Evolutionary conservation across 2,888 invertebrate genomes (phyloP), one percentile per base, ranked within the genome.

Genomic region (Chymomyza fuscimana): DNA sequence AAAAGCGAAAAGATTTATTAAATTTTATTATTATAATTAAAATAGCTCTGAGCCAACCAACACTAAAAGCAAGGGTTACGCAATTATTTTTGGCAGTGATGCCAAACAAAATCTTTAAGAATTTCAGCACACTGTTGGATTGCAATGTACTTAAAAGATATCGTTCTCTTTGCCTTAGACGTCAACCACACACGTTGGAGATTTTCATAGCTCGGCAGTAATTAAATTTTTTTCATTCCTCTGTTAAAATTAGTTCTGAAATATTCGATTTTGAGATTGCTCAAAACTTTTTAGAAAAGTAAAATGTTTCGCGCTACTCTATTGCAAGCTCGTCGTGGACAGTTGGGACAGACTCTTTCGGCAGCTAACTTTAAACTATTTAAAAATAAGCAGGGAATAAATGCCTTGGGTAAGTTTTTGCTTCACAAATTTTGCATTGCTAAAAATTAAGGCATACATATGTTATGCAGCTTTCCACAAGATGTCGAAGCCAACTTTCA

Each of bases 281-380:
- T 54, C 5, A 9, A 54, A 54, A 54, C 54, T 54, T 54, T 46
- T 9, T 54, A 54, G 51, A n/a, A 36, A 65, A 66, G 32, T 50
- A 19, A 25, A 70, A 79, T 79, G 78, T 4, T 79, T 36, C 77
- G 78, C 6, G 67, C 70, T 40, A 61, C 69, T 10, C 1, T 61
- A 40, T 63, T 70, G 12, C 32, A 70, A 4, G 50, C 59, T 56
- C 69, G 64, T 10, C 74, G 79, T 51, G 61, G 60, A 40, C 66
- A 59, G 22, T 6, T 72, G 4, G 62, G 71, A 2, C 40, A 32
- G 1, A 16, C 70, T 5, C 1, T 71, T 0, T 12, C 0, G 40
- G 40, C 40, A 46, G 10, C 40, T 12, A 46, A 46, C 6, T 46
- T 46, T 12, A 46, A 12, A 12, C 12, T 12, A 46, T 12, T 46